These are phyloP conservation scores for Parasteatoda tepidariorum DNA, from an alignment of 1,140 invertebrate genomes.

Conservation along the genomic window DNA sequence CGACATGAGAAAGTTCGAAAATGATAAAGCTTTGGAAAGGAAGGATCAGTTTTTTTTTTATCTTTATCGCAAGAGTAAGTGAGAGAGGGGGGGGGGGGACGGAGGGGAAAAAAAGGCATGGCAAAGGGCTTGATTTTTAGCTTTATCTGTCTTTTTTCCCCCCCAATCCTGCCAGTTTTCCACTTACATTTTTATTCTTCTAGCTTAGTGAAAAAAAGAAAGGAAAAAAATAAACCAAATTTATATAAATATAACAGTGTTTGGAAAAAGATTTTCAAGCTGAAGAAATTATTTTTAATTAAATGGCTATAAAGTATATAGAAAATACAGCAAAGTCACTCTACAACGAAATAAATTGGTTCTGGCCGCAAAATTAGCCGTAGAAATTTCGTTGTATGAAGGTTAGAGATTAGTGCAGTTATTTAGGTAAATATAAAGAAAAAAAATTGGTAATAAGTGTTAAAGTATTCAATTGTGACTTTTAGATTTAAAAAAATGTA, in stretches of 20 bases:
- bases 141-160: constrained; percentile 8
- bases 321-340: too few species aligned
- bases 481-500: too few species aligned
- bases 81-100: background rate
- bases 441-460: too few species aligned
- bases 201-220: constrained; percentile 1
- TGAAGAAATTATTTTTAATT: constrained; percentile 19
- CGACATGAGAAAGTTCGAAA: too few species aligned
- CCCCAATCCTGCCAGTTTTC: background rate
- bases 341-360: too few species aligned
- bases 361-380: too few species aligned
- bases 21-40: too few species aligned
- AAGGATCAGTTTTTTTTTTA: background rate
- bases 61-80: background rate
- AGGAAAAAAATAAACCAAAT: constrained; percentile 19
- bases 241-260: constrained; percentile 46
- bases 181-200: constrained; percentile 42
- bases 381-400: too few species aligned
- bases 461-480: too few species aligned
- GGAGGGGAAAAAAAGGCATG: too few species aligned
- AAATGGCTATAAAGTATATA: constrained; percentile 45
- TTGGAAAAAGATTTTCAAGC: constrained; percentile 10
- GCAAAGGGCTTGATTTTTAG: background rate
- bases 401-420: too few species aligned
- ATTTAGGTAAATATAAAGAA: too few species aligned